Base-by-base conservation (phyloP, 2,113 vertebrate species). In the Salvator merianae region DNA sequence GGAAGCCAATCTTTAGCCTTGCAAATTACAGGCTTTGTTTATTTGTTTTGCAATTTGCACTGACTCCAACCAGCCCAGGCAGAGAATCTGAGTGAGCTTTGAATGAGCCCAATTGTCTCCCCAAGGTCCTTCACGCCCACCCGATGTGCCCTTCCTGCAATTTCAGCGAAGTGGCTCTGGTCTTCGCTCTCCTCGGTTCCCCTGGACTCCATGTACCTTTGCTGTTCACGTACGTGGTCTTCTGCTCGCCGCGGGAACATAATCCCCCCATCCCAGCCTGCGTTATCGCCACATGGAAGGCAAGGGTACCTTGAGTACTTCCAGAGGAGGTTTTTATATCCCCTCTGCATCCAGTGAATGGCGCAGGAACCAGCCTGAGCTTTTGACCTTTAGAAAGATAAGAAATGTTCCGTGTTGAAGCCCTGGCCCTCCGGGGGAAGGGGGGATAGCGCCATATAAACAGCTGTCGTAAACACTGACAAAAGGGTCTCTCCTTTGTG, bases 341-440 rank as follows among this genome's bases (percentile, higher is more conserved):
- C 90, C 74, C 55, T 80, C 86, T 53, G 22, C 65, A 76, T 84
- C 89, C 66, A 68, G 69, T 68, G 75, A 16, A 38, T 28, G 3
- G 0, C 40, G 72, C 50, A 30, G 0, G n/a, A 34, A 87, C 62
- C 88, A 88, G 82, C 82, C 71, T 88, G 90, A 28, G 1, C 32
- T 77, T 90, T 65, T 91, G 93, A 95, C 91, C 92, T 94, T 93
- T 93, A 5, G 18, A 78, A 77, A 91, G 90, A 72, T 63, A 79
- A 77, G 91, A 81, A 93, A 94, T 91, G 81, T 28, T 91, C 87
- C 88, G 92, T 95, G 90, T 94, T 77, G 55, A 82, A 65, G 4
- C 0, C 84, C 86, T 86, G 62, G 3, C 83, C 72, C 28, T 77
- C 86, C 1, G 65, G 88, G 68, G 32, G 1, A 6, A 16, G 32